Evolutionary conservation across 2,113 vertebrate species (phyloP).

Genomic region (Perccottus glenii): DNA sequence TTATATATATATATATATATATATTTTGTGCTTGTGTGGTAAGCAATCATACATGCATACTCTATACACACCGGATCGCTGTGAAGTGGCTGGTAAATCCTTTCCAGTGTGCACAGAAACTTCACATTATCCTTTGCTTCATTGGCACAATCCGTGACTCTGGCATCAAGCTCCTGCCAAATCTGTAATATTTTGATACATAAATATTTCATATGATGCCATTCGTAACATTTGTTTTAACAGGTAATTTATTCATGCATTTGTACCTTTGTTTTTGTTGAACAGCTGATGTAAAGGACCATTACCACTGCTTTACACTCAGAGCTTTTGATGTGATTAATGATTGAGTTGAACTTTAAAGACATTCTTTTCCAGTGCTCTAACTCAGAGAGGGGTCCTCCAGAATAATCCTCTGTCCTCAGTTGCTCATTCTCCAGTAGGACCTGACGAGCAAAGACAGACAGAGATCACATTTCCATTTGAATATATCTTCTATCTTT

Average conservation of each 20-base stretch:
- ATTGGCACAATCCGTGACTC: conserved; percentile 88
- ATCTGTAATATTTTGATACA: conserved; percentile 67
- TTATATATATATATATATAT: conserved; percentile 2
- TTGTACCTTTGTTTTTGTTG: conserved; percentile 82
- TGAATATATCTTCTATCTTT: too few relatives aligned
- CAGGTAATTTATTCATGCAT: neutral
- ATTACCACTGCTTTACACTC: conserved; percentile 85
- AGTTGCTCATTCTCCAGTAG: conserved; percentile 90
- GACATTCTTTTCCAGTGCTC: conserved; percentile 93
- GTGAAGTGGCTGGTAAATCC: conserved; percentile 91
- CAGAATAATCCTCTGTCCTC: conserved; percentile 89
- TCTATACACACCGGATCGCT: conserved; percentile 85
- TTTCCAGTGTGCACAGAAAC: conserved; percentile 91
- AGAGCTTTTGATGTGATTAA: conserved; percentile 87
- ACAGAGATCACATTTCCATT: neutral
- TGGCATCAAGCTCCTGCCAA: conserved; percentile 85
- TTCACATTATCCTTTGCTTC: conserved; percentile 98
- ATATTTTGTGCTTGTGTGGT: too few relatives aligned
- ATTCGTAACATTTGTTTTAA: conserved; percentile 65
- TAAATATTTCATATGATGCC: neutral
- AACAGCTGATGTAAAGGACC: conserved; percentile 83
- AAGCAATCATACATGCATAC: too few relatives aligned
- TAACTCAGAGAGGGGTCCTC: conserved; percentile 90
- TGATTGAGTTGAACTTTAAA: conserved; percentile 85
- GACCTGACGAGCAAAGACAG: conserved; percentile 82